Evolutionary conservation across 2,888 invertebrate genomes (phyloP), one percentile per base, ranked within the genome.

Genomic region (Dioctria linearis): DNA sequence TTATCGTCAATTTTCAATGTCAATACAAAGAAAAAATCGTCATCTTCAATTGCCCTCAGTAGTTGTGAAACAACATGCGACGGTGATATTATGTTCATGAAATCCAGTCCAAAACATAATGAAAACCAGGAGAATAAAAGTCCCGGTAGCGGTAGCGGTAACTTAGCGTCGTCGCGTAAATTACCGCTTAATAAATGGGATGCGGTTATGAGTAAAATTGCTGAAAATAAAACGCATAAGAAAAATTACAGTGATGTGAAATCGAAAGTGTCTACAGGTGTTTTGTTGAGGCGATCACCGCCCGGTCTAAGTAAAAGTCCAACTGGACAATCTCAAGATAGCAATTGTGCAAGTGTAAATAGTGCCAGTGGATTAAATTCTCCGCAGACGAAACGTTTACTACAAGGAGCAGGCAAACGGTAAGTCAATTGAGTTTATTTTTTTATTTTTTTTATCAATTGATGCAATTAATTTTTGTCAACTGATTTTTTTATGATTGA

Each of bases 171-270:
- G 8, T 13, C 43, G 5, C 82, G 83, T 66, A 83, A 83, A 66
- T 43, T 51, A 4, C 84, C 86, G 73, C 86, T 87, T 59, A 89
- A 89, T 37, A 92, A 95, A 84, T 95, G 96, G 92, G 96, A 96
- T 86, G 93, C 94, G 76, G 96, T 96, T 73, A 94, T 95, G 92
- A 95, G 94, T 88, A 94, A 94, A 88, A 95, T 95, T 82, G 93
- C 93, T 63, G 93, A 93, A 83, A 93, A 92, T 82, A 92, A 93
- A 85, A 91, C 90, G 73, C 91, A 91, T 57, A 94, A 94, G 86
- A 92, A 94, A 9, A 93, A 93, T 83, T 90, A 93, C 84, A 95
- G 95, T 88, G 96, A 97, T 87, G 94, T 97, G 51, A 97, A 97
- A 88, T 95, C 97, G 67, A 95, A 95, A 89, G 94, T 96, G 82